Base-by-base conservation (phyloP, 1,140 invertebrate genomes). In the Lepidurus arcticus region DNA sequence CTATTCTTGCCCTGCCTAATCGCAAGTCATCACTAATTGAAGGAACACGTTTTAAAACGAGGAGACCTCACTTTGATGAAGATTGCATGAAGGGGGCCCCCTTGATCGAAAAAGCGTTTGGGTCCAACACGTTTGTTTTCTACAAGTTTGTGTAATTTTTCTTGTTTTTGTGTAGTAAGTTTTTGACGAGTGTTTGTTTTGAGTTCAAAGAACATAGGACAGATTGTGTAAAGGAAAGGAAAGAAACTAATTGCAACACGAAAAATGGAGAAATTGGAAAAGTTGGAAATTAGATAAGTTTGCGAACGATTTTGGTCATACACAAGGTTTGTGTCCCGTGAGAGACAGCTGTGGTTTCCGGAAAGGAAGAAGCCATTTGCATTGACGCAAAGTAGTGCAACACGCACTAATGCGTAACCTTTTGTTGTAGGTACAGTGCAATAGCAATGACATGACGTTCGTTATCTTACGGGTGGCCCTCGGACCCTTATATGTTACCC, bases 361-460 rank as follows among this genome's bases (percentile, higher is more conserved):
- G 16, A 65, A 9, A 21, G 53, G 53, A 65, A 65, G 53, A 7
- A 65, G 53, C 53, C 21, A 65, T 65, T 65, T 65, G 53, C 16
- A 65, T 65, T 9, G 7, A 65, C 13, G 53, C 53, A 21, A 21
- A 65, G 13, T 65, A 21, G 53, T 65, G 21, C 53, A 65, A 65
- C 53, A 65, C 53, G 53, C 53, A 65, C 53, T 65, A 65, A 65
- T 65, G 53, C 53, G 53, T 65, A 65, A 65, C 53, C 53, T 65
- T 34, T 65, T 65, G 53, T 65, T 65, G 53, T 65, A 65, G 53
- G 53, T 65, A 65, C 16, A 65, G 53, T 21, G 53, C 53, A 65
- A 65, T 65, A n/a, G 53, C 53, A 65, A 21, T 65, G 53, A 65
- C 53, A 65, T 65, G n/a, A 21, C 53, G 21, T 65, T 65, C 53